Evolutionary conservation across 2,888 invertebrate genomes (phyloP).

Genomic region (Lucinisca nassula): DNA sequence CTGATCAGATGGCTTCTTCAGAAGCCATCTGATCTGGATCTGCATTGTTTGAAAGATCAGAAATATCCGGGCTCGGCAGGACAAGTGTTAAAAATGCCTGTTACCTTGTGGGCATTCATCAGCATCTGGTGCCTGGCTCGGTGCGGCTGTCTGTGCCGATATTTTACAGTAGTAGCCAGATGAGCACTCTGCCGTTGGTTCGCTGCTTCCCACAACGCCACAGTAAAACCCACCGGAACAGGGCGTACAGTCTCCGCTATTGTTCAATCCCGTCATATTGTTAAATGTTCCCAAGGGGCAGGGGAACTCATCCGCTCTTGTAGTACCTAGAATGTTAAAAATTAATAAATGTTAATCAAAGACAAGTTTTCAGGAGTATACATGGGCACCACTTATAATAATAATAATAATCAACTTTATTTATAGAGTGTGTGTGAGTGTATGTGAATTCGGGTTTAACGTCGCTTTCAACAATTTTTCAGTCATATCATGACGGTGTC

Average conservation of each 20-base stretch:
- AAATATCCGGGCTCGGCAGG: too few relatives aligned
- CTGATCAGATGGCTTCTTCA: too few relatives aligned
- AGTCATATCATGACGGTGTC: too few relatives aligned
- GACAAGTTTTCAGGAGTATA: too few relatives aligned
- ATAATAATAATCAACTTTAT: too few relatives aligned
- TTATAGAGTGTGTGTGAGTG: too few relatives aligned
- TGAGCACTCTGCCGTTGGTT: slow-evolving; percentile 82
- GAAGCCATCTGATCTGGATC: too few relatives aligned
- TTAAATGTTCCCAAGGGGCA: slow-evolving; percentile 84
- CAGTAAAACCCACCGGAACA: slow-evolving; percentile 84
- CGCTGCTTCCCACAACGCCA: slow-evolving; percentile 78
- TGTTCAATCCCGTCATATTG: slow-evolving; percentile 79
- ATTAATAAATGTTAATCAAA: too few relatives aligned
- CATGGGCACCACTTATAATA: too few relatives aligned
- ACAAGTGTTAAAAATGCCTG: neutral
- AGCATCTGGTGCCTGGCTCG: slow-evolving; percentile 84
- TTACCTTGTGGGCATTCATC: slow-evolving; percentile 86
- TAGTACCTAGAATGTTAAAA: slow-evolving; percentile 72
- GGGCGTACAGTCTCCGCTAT: slow-evolving; percentile 77
- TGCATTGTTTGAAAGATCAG: too few relatives aligned
- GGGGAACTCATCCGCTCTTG: slow-evolving; percentile 72
- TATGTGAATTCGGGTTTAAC: too few relatives aligned
- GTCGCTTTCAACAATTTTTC: too few relatives aligned
- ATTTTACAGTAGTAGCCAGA: slow-evolving; percentile 82
- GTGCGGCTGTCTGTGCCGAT: slow-evolving; percentile 82